These are phyloP conservation scores for Engystomops pustulosus DNA, from an alignment of 2,113 vertebrate genomes.

Conservation along the genomic window DNA sequence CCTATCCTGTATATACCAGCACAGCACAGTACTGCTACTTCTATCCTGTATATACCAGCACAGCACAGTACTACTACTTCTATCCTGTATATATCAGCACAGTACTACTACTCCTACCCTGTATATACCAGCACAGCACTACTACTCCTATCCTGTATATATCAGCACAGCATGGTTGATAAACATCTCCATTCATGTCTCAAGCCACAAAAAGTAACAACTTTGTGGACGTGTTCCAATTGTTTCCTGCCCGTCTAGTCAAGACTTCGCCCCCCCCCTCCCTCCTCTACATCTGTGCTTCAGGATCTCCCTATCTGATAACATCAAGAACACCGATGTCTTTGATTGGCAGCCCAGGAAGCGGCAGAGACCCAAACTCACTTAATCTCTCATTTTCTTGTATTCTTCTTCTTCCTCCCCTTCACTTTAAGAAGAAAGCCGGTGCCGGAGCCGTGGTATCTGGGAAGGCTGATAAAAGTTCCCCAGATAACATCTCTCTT, in stretches of 20 bases:
- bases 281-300: neutral
- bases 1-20: too few species aligned
- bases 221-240: neutral
- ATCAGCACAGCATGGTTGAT: too few species aligned
- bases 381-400: conserved; percentile 55
- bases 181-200: too few species aligned
- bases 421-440: conserved; percentile 1
- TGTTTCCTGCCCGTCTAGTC: neutral
- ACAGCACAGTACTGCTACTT: too few species aligned
- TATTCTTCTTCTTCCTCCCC: conserved; percentile 9
- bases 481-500: conserved; percentile 23
- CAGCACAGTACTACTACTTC: too few species aligned
- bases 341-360: conserved; percentile 44
- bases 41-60: too few species aligned
- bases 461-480: conserved; percentile 40
- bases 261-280: neutral
- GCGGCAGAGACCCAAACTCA: conserved; percentile 58
- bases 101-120: too few species aligned
- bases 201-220: too few species aligned
- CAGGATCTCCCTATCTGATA: neutral
- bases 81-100: too few species aligned
- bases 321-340: rapidly evolving
- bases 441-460: neutral
- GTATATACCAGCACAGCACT: too few species aligned
- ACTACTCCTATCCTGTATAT: too few species aligned